Percentiles rank a stretch among this genome's conserved stretches.
phyloP scores from a whole-genome alignment of 2,113 vertebrate genomes.

The Callocephalon fimbriatum region DNA sequence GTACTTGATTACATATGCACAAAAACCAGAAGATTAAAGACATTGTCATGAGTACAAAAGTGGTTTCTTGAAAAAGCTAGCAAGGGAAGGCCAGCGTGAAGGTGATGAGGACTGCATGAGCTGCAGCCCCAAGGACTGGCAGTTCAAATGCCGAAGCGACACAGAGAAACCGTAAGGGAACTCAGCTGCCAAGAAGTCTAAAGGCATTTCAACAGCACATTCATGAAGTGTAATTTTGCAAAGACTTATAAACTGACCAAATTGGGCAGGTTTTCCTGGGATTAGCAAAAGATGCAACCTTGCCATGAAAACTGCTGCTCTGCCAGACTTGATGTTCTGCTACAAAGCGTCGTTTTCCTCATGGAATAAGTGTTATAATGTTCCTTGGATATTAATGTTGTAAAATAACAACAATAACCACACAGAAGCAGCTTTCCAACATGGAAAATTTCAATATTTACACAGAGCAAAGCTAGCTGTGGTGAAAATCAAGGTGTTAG shows the following conservation, averaged over 20 bases:
- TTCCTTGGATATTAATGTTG: slow-evolving; percentile 53
- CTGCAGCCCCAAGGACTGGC: not conserved
- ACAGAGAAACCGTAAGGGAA: not conserved
- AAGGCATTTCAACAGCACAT: slow-evolving; percentile 55
- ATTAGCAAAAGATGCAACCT: not conserved
- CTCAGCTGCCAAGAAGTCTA: slow-evolving; percentile 17
- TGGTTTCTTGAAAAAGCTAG: not conserved
- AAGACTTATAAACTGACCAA: slow-evolving; percentile 57
- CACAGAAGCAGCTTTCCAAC: not conserved
- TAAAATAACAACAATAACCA: slow-evolving; percentile 36
- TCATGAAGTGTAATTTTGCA: slow-evolving; percentile 41
- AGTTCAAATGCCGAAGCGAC: slow-evolving; percentile 15
- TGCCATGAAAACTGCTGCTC: slow-evolving; percentile 24
- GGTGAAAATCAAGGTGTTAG: not conserved
- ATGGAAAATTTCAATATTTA: slow-evolving; percentile 41
- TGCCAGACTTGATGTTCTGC: slow-evolving; percentile 18
- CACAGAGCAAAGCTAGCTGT: not conserved
- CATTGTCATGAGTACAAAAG: not conserved
- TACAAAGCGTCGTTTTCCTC: not conserved
- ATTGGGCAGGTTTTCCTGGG: slow-evolving; percentile 39
- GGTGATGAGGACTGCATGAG: not conserved
- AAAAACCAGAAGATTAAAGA: not conserved
- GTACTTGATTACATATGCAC: not conserved
- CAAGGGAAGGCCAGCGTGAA: not conserved
- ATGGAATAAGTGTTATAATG: slow-evolving; percentile 33